These are phyloP conservation scores for Botia almorhae DNA, from an alignment of 2,797 vertebrate species.

Conservation along the genomic window DNA sequence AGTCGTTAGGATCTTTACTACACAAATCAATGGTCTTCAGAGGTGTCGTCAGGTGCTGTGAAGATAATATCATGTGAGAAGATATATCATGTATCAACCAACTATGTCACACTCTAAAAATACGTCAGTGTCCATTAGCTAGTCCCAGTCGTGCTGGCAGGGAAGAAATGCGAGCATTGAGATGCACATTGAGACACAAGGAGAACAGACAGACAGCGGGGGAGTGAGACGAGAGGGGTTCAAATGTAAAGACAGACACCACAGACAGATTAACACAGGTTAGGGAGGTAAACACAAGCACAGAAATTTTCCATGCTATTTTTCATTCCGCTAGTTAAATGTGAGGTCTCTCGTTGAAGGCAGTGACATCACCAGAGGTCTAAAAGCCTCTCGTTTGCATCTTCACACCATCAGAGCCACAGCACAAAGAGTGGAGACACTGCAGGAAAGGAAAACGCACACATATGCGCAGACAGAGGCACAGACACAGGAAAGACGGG, in stretches of 20 bases:
- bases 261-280: slow-evolving; percentile 46
- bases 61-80: neutral
- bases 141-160: slow-evolving; percentile 24
- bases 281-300: slow-evolving; percentile 28
- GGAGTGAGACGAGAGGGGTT: slow-evolving; percentile 18
- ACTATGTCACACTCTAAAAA: slow-evolving; percentile 48
- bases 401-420: slow-evolving; percentile 15
- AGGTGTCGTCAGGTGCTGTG: slow-evolving; percentile 24
- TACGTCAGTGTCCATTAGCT: slow-evolving; percentile 42
- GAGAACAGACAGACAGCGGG: slow-evolving; percentile 18
- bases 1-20: slow-evolving; percentile 21
- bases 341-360: slow-evolving; percentile 5
- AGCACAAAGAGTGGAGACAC: slow-evolving; percentile 19
- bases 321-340: slow-evolving; percentile 33
- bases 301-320: slow-evolving; percentile 29
- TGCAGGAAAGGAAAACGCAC: slow-evolving; percentile 25
- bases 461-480: neutral
- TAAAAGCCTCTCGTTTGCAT: slow-evolving; percentile 10
- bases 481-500: slow-evolving; percentile 14
- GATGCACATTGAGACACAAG: slow-evolving; percentile 30
- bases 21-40: slow-evolving; percentile 26
- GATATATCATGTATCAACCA: slow-evolving; percentile 25
- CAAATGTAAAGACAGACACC: slow-evolving; percentile 39
- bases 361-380: slow-evolving; percentile 7
- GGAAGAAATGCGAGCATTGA: slow-evolving; percentile 21